Evolutionary conservation across 2,888 invertebrate species (phyloP), one percentile per base, ranked within the genome.

Genomic region (Ypsolopha scabrella): DNA sequence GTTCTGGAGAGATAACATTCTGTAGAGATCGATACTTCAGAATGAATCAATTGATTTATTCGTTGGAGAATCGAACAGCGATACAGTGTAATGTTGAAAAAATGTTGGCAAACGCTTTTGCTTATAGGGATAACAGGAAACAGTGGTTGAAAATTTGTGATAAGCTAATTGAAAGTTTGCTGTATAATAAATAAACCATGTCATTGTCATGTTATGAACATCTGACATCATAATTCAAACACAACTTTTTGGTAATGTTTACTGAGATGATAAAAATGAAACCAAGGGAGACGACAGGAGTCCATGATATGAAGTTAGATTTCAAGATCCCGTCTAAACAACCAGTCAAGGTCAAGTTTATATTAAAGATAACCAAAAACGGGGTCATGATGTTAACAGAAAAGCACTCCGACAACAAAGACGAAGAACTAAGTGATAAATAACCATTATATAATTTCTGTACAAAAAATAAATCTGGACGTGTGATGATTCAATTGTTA

Each of bases 81-180:
- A 39, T 39, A 39, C 6, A 39, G 24, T 24, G 24, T 24, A 24
- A 39, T 10, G 11, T 10, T 39, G 39, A 39, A 9, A 10, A 67
- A 69, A 58, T 58, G 70, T 70, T 70, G 54, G 53, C 48, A 6
- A 65, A 50, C 52, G 51, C 63, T 24, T 3, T 24, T 24, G 24
- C 24, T 65, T 60, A 44, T 47, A 58, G 63, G 68, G 57, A 67
- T 67, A 67, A 65, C 60, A 13, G 67, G 69, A 67, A 65, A 60
- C 56, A 53, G 61, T 59, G 61, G 65, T 36, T n/a, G 48, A 51
- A 53, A 52, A 57, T 53, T 50, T 39, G 38, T 46, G 60, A 65
- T 66, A 64, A 62, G 51, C 54, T 53, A 3, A 24, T 24, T 24
- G 24, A 50, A 9, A 43, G 36, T 46, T 34, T 46, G 46, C 34